phyloP scores from a whole-genome alignment of 2,113 vertebrate genomes.

The Cyprinodon tularosa region DNA sequence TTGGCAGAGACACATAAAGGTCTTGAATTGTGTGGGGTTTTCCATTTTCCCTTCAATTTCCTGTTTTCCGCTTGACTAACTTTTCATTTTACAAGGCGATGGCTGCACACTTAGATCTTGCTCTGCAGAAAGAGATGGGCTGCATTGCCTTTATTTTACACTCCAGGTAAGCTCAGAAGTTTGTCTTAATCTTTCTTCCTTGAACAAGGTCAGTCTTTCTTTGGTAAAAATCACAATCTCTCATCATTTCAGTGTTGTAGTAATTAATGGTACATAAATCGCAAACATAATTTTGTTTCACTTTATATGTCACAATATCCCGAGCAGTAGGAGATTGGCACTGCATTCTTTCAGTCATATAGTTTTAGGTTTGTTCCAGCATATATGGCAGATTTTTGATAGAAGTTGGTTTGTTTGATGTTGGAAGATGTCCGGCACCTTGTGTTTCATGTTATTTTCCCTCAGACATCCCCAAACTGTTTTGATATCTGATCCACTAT shows the following conservation, averaged over 20 bases:
- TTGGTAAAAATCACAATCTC: background rate
- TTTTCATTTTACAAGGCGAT: conserved; percentile 18
- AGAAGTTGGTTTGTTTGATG: background rate
- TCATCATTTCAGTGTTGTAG: background rate
- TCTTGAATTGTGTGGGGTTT: conserved; percentile 33
- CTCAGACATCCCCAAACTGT: background rate
- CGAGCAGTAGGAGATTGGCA: background rate
- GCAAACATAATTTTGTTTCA: background rate
- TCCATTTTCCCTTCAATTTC: conserved; percentile 47
- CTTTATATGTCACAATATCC: background rate
- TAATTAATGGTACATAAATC: background rate
- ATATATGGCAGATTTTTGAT: background rate
- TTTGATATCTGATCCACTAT: background rate
- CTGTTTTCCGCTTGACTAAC: conserved; percentile 33
- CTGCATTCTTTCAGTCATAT: background rate
- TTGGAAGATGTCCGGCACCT: background rate
- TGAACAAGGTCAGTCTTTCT: conserved; percentile 1
- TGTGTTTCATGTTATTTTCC: background rate
- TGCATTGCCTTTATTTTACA: conserved; percentile 26
- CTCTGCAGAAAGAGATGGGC: conserved; percentile 26
- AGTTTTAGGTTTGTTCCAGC: background rate
- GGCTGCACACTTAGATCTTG: conserved; percentile 12
- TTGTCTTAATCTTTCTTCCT: conserved; percentile 13
- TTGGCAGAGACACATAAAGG: conserved; percentile 16
- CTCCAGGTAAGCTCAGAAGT: background rate